Percentiles rank a stretch among this genome's conserved stretches.
phyloP scores from a whole-genome alignment of 2,888 invertebrate species.

The Rhyacophila evoluta region DNA sequence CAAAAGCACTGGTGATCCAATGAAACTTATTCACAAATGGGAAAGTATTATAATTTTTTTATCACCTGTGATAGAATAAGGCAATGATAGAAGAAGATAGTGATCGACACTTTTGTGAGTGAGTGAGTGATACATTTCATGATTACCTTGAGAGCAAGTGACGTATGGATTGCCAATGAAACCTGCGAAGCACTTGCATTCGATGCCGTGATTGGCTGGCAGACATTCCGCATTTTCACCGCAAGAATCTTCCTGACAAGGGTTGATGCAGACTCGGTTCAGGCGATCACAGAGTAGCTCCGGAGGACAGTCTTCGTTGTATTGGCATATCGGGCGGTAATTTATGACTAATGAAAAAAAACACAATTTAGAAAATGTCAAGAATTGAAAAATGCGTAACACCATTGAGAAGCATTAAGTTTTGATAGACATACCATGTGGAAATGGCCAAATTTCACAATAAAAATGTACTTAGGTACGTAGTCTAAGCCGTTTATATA shows the following conservation, averaged over 20 bases:
- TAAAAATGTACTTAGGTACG: too few relatives aligned
- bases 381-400: neutral
- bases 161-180: slow-evolving; percentile 83
- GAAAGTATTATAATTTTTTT: too few relatives aligned
- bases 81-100: too few relatives aligned
- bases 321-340: slow-evolving; percentile 80
- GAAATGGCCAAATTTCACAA: too few relatives aligned
- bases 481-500: too few relatives aligned
- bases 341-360: slow-evolving; percentile 60
- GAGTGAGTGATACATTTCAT: too few relatives aligned
- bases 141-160: slow-evolving; percentile 76
- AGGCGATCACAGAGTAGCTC: slow-evolving; percentile 86
- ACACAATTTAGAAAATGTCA: neutral
- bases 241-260: slow-evolving; percentile 83
- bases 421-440: too few relatives aligned
- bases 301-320: slow-evolving; percentile 92
- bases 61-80: too few relatives aligned
- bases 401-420: neutral
- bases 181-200: slow-evolving; percentile 81
- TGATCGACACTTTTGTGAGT: too few relatives aligned
- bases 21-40: too few relatives aligned
- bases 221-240: slow-evolving; percentile 86
- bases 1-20: too few relatives aligned
- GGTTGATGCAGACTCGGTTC: slow-evolving; percentile 86
- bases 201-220: slow-evolving; percentile 80